Base-by-base conservation (phyloP, 53 echinoderm and acorn worm genomes). In the Paelopatides confundens region DNA sequence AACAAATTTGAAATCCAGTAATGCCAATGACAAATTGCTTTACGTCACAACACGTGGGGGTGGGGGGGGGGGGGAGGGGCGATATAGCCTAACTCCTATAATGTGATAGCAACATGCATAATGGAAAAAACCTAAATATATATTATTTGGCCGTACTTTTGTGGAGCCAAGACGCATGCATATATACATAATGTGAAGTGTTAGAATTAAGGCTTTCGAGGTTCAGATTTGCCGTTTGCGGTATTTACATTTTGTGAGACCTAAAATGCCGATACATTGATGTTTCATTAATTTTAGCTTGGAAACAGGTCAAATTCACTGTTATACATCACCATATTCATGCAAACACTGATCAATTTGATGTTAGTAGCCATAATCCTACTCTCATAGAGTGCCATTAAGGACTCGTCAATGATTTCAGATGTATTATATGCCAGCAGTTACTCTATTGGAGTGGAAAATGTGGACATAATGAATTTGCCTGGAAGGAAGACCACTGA, bases 21-120 rank as follows among this genome's bases (percentile, higher is more conserved):
- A 52, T 30, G 31, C 37, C 31, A 69, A 86, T 90, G 77, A 76
- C 70, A 50, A 48, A 9, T 21, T 77, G n/a, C 29, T 24, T 77
- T 49, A 77, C 37, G 77, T 77, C 31, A 3, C 51, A 31, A 77
- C 77, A 48, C 77, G 49, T 23, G 77, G 37, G 17, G 30, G 48
- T 5, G 6, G n/a, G n/a, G n/a, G n/a, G n/a, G n/a, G n/a, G n/a
- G n/a, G n/a, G n/a, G n/a, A n/a, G n/a, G n/a, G n/a, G n/a, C n/a
- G n/a, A n/a, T n/a, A n/a, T n/a, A n/a, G n/a, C n/a, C n/a, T n/a
- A 36, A 48, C 4, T 29, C 9, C 90, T 81, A 29, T 53, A 53
- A 53, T 53, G 13, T 1, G 54, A 17, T 53, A 14, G 17, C 4
- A 21, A 17, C 4, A 53, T n/a, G 4, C n/a, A n/a, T 53, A 53